Percentiles rank a stretch among this genome's conserved stretches.
phyloP scores from a whole-genome alignment of 2,888 invertebrate genomes.

The Rhagium mordax region DNA sequence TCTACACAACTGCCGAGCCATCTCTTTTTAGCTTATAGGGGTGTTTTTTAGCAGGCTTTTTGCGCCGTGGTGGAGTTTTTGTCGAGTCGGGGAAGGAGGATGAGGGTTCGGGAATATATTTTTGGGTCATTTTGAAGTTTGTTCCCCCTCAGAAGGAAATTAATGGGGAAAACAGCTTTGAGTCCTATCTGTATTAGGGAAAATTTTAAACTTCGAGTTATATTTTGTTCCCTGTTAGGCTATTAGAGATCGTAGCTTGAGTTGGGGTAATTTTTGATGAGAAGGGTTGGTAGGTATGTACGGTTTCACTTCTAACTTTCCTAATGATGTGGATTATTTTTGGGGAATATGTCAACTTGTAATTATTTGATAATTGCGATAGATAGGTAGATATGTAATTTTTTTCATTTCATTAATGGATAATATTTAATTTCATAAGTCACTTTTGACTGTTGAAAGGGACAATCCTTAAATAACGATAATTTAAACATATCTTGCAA shows the following conservation, averaged over 20 bases:
- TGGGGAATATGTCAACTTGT: background rate
- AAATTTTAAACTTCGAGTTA: conserved; percentile 64
- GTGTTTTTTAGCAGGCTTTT: conserved; percentile 58
- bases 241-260: conserved; percentile 42
- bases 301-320: conserved; percentile 7
- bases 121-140: conserved; percentile 65
- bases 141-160: conserved; percentile 63
- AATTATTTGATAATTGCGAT: background rate
- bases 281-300: conserved; percentile 47
- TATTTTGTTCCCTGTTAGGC: conserved; percentile 50
- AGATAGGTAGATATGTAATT: background rate
- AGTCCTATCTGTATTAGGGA: conserved; percentile 56
- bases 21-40: conserved; percentile 60
- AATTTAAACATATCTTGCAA: background rate
- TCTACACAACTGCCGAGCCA: conserved; percentile 58
- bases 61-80: conserved; percentile 61
- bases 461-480: background rate
- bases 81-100: conserved; percentile 42
- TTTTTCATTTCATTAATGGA: background rate
- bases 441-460: background rate
- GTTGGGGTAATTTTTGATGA: conserved; percentile 56
- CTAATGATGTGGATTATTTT: conserved; percentile 2
- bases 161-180: conserved; percentile 65
- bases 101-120: conserved; percentile 57
- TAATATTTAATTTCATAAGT: background rate